phyloP scores from a whole-genome alignment of 2,797 vertebrate genomes.

The Onychomys arenicola region DNA sequence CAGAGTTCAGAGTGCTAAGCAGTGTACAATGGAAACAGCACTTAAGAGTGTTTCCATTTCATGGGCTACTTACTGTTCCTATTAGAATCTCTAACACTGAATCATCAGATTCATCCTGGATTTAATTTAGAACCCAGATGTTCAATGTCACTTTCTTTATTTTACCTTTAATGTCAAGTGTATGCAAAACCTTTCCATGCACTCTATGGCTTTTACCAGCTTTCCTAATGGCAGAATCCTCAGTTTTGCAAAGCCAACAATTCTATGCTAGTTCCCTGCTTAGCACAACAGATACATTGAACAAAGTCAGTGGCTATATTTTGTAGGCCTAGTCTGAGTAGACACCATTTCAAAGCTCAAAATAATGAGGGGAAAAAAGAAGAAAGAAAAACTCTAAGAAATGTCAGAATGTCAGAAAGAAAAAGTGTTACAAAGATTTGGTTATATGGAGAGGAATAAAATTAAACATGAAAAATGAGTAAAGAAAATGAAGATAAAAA shows the following conservation, averaged over 20 bases:
- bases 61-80: neutral
- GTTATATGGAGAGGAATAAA: neutral
- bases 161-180: neutral
- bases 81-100: neutral
- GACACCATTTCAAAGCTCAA: neutral
- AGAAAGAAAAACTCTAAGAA: neutral
- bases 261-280: neutral
- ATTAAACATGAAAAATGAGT: neutral
- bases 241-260: neutral
- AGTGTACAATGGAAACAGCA: neutral
- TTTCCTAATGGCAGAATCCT: neutral
- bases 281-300: neutral
- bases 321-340: neutral
- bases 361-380: constrained; percentile 7
- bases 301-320: constrained; percentile 30
- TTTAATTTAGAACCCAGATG: neutral
- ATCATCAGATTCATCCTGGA: neutral
- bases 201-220: neutral
- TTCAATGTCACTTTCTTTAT: neutral
- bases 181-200: neutral
- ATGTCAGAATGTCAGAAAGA: constrained; percentile 12
- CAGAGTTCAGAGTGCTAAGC: neutral
- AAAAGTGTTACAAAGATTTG: neutral
- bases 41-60: neutral
- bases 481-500: neutral